Conservation (phyloP, 2,797 vertebrate species). For the Salarias fasciatus region DNA sequence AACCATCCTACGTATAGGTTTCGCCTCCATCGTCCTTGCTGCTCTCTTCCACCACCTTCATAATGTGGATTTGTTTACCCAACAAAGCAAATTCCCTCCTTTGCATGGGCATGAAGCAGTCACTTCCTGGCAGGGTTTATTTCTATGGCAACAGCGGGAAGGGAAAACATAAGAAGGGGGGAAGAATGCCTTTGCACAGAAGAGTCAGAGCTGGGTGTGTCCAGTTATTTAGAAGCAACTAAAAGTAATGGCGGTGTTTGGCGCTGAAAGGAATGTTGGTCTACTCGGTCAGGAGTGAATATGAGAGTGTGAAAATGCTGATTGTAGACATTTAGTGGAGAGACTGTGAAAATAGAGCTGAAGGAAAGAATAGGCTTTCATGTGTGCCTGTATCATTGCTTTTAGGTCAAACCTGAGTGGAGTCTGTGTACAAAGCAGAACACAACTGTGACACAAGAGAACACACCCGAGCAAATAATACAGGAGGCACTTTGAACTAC, state of each 20-base stretch:
- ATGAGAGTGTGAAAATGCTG: not conserved
- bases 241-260: constrained; percentile 23
- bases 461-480: constrained; percentile 36
- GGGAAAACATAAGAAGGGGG: constrained; percentile 49
- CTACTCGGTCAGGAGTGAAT: not conserved
- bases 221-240: constrained; percentile 3
- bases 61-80: constrained; percentile 66
- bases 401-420: constrained; percentile 3
- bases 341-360: not conserved
- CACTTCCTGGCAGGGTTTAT: constrained; percentile 62
- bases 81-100: constrained; percentile 75
- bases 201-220: constrained; percentile 54
- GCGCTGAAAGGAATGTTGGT: constrained; percentile 23
- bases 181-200: constrained; percentile 14
- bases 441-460: not conserved
- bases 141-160: constrained; percentile 70
- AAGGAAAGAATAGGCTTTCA: not conserved
- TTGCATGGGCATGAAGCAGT: constrained; percentile 68
- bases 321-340: not conserved
- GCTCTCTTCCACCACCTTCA: constrained; percentile 33
- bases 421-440: not conserved
- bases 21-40: constrained; percentile 28
- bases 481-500: constrained; percentile 10
- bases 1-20: not conserved
- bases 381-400: constrained; percentile 4